A percentile compares a stretch with the other conserved stretches of the same genome.
phyloP scores from a whole-genome alignment of 1,140 invertebrate genomes.

The Rhagoletis zephyria region DNA sequence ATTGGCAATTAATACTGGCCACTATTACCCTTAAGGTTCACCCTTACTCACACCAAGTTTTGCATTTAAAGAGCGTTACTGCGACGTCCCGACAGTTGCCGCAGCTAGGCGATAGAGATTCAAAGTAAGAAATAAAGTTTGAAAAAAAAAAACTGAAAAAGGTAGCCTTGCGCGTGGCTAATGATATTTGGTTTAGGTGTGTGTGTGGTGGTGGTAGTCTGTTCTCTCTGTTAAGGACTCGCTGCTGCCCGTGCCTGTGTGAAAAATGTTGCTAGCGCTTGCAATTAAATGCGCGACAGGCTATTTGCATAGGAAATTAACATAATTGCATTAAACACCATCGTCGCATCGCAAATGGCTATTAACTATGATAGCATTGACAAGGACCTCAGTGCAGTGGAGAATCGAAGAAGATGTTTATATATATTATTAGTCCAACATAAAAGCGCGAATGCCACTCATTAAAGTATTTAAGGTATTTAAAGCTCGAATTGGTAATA shows the following conservation, averaged over 20 bases:
- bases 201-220: neutral
- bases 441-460: too few species aligned
- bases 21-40: too few species aligned
- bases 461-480: too few species aligned
- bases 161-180: neutral
- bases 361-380: neutral
- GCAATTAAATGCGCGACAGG: constrained; percentile 53
- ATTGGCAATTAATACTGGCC: constrained; percentile 52
- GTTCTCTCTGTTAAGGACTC: neutral
- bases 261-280: constrained; percentile 47
- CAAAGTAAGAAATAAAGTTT: neutral
- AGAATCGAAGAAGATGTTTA: neutral
- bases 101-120: neutral
- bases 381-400: neutral
- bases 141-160: neutral
- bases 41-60: neutral
- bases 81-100: neutral
- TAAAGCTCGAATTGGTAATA: too few species aligned
- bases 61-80: too few species aligned
- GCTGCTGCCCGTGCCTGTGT: neutral
- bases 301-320: constrained; percentile 54
- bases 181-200: constrained; percentile 38
- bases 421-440: too few species aligned
- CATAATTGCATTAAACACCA: constrained; percentile 51
- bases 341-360: neutral